A percentile compares a stretch with the other conserved stretches of the same genome.
Conservation (phyloP, 2,797 vertebrate species). For the Pipistrellus kuhlii region DNA sequence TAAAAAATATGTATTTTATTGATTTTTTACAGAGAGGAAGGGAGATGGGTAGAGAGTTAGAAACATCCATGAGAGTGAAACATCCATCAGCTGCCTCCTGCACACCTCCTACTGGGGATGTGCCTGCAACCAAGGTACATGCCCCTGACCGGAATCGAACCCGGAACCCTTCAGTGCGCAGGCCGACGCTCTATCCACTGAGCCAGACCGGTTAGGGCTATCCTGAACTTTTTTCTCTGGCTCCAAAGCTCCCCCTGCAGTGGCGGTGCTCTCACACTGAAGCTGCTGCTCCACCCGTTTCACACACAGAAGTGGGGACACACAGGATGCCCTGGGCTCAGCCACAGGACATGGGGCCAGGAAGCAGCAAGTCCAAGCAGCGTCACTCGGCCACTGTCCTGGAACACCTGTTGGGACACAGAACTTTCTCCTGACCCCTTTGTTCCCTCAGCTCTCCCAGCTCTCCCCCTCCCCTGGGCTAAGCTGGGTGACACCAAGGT, state of each 20-base stretch:
- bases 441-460: not conserved
- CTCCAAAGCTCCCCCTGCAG: not conserved
- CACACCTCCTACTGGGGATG: no score
- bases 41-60: no score
- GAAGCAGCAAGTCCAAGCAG: not conserved
- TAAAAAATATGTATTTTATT: no score
- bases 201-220: no score
- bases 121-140: no score
- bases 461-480: not conserved
- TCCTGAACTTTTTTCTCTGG: not conserved
- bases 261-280: not conserved
- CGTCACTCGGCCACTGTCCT: not conserved
- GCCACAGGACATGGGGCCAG: not conserved
- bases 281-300: not conserved
- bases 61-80: no score
- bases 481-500: not conserved
- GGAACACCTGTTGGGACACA: not conserved
- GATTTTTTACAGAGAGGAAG: no score
- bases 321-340: not conserved
- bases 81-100: no score
- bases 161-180: no score
- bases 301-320: not conserved
- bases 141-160: no score
- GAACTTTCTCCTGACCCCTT: not conserved
- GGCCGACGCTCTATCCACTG: no score